Evolutionary conservation across 92 coral and sea anemone species (phyloP), one percentile per base, ranked within the genome.

Genomic region (Palythoa grandis): DNA sequence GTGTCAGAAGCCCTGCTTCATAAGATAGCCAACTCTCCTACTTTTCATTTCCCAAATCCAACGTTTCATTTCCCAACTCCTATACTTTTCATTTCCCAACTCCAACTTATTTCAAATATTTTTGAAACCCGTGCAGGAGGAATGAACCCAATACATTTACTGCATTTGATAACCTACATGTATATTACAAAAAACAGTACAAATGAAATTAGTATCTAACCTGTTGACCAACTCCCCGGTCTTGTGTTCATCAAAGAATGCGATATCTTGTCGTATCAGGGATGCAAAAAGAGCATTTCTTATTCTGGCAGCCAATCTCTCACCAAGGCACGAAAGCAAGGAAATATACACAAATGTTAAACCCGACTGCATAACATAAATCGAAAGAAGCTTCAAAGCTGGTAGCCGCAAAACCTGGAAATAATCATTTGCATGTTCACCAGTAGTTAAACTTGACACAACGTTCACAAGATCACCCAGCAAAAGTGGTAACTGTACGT

Each of bases 141-240:
- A 29, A 29, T 29, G 35, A 29, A 43, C 6, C 48, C 48, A 43
- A 43, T 43, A 43, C 2, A 43, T 29, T 29, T 29, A 29, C 35
- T 29, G 35, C 35, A 29, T 29, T 29, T 29, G 35, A 29, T 29
- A 29, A 29, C 35, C 35, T 29, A 29, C 35, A 29, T 29, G 35
- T 29, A 29, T 29, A 43, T 67, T 24, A 69, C 1, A 69, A 69
- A 25, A 37, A 69, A 69, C 3, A 22, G 15, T 14, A 13, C 16
- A 29, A 22, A 67, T n/a, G 22, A 13, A 29, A 37, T 25, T 2
- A 37, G 47, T 69, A 13, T 52, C 91, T 61, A 60, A 95, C 99
- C 99, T 95, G 93, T 95, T 96, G 3, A 96, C 87, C 43, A 96
- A 83, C 82, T 96, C 99, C 58, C 99, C 99, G 58, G 99, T 96